These are phyloP conservation scores for Clepsis dumicolana DNA, from an alignment of 2,888 invertebrate species.

Conservation along the genomic window DNA sequence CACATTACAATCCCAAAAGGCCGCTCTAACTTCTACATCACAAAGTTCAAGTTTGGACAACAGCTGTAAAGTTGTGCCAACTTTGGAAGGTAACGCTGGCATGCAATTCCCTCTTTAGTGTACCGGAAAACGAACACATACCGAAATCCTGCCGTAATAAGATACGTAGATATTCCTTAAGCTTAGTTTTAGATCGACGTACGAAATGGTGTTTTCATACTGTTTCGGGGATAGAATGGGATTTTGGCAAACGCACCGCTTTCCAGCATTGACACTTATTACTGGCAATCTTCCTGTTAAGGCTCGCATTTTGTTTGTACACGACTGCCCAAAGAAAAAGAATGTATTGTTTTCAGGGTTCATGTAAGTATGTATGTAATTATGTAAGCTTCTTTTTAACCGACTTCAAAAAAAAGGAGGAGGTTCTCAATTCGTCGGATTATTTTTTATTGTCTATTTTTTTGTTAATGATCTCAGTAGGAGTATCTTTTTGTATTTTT, in stretches of 20 bases:
- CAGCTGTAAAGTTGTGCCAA: neutral
- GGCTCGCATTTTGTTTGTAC: neutral
- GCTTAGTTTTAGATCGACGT: conserved; percentile 15
- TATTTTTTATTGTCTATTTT: no score
- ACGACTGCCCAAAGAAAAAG: no score
- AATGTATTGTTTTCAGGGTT: no score
- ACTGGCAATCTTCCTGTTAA: neutral
- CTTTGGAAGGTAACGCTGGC: neutral
- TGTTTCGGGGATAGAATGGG: conserved; percentile 1
- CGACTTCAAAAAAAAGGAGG: no score
- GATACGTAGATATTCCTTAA: conserved; percentile 21
- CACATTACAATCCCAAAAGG: neutral
- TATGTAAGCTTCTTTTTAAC: no score
- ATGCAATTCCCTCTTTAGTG: conserved; percentile 20
- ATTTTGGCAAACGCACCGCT: neutral
- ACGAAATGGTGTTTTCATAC: conserved; percentile 3
- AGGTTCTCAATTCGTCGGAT: no score
- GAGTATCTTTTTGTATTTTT: no score
- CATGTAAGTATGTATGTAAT: no score
- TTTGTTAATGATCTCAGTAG: no score
- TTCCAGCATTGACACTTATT: neutral
- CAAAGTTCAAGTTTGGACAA: neutral
- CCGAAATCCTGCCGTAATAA: conserved; percentile 35
- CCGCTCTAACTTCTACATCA: neutral
- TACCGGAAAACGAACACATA: conserved; percentile 27